A percentile compares a stretch with the other conserved stretches of the same genome.
These are phyloP conservation scores for Recurvirostra avosetta DNA, from an alignment of 2,113 vertebrate genomes.

Conservation along the genomic window DNA sequence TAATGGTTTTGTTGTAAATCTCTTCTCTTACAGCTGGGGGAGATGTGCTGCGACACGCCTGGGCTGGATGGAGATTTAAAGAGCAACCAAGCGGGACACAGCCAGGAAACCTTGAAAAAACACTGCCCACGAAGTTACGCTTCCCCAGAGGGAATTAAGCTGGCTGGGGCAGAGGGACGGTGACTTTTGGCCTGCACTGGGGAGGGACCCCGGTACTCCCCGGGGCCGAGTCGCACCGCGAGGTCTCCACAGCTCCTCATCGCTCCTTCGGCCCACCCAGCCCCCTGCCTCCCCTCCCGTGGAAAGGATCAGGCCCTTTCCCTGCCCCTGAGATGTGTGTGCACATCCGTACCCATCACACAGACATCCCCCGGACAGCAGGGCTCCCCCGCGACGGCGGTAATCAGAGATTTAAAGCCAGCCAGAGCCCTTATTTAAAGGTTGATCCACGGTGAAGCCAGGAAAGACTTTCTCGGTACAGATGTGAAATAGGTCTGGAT, in stretches of 20 bases:
- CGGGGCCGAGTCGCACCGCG: accelerated
- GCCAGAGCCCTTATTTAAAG: not conserved
- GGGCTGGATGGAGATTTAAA: not conserved
- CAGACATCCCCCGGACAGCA: not conserved
- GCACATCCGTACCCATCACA: accelerated
- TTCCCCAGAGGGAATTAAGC: not conserved
- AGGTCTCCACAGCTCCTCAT: not conserved
- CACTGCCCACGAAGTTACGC: not conserved
- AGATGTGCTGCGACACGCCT: not conserved
- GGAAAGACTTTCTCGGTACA: not conserved
- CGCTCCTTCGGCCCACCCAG: not conserved
- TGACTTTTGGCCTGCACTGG: not conserved
- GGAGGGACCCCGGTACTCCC: not conserved
- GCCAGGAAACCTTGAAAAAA: not conserved
- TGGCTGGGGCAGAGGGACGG: not conserved
- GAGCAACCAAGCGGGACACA: not conserved
- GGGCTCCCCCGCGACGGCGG: accelerated
- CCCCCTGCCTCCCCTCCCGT: not conserved
- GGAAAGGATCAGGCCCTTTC: not conserved
- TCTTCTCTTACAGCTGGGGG: not conserved
- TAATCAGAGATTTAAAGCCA: not conserved
- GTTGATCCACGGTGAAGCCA: not conserved
- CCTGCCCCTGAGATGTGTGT: not conserved
- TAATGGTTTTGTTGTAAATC: not conserved
- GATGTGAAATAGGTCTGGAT: not conserved